Evolutionary conservation across 2,113 vertebrate genomes (phyloP).

Genomic region (Tinamus guttatus): DNA sequence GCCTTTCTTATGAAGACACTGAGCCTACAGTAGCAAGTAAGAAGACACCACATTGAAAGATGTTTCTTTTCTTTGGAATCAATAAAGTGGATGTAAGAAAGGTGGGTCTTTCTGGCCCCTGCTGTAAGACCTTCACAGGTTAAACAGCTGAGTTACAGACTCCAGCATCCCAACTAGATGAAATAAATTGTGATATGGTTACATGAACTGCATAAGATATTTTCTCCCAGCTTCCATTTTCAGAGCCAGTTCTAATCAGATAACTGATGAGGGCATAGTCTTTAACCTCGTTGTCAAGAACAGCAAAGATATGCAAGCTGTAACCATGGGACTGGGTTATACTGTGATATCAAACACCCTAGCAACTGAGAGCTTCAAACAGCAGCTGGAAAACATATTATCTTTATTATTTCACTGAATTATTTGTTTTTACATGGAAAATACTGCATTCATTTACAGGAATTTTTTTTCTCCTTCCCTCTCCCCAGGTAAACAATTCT

Average conservation of each 20-base stretch:
- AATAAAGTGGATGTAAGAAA: background rate
- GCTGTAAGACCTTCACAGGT: background rate
- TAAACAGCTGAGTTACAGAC: slow-evolving; percentile 20
- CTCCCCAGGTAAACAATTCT: slow-evolving; percentile 11
- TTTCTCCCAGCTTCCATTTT: background rate
- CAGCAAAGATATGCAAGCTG: slow-evolving; percentile 24
- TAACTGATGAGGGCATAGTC: slow-evolving; percentile 5
- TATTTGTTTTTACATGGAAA: background rate
- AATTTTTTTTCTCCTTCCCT: background rate
- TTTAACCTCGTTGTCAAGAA: slow-evolving; percentile 54
- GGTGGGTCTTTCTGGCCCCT: background rate
- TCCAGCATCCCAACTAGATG: background rate
- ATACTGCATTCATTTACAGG: background rate
- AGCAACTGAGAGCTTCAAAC: slow-evolving; percentile 65
- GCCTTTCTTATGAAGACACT: background rate
- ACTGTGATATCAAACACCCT: slow-evolving; percentile 34
- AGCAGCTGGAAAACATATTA: slow-evolving; percentile 61
- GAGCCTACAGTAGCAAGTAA: background rate
- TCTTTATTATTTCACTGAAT: slow-evolving; percentile 9
- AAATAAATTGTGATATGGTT: background rate
- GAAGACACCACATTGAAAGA: background rate
- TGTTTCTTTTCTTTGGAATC: background rate
- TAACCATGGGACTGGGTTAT: slow-evolving; percentile 41
- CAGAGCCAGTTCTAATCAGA: slow-evolving; percentile 23
- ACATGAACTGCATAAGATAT: background rate